Conservation (phyloP, 2,113 vertebrate genomes). For the Menura novaehollandiae region DNA sequence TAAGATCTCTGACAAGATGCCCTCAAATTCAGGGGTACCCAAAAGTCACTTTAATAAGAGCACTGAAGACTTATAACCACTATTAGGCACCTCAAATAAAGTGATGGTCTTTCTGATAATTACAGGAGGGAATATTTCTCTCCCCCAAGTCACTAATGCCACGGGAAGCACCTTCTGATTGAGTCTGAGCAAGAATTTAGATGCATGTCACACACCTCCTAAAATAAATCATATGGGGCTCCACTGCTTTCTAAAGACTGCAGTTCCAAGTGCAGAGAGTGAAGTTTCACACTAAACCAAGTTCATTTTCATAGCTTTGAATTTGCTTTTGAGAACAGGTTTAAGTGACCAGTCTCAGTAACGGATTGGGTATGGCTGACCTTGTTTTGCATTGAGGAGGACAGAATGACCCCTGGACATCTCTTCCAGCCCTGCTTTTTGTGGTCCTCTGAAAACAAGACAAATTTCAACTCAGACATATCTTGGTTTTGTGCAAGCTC, state of each 20-base stretch:
- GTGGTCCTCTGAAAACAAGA: not conserved
- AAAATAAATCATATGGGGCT: not conserved
- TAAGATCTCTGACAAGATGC: not conserved
- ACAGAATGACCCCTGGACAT: not conserved
- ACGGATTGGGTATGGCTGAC: not conserved
- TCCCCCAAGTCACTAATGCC: not conserved
- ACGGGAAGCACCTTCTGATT: not conserved
- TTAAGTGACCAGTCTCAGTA: not conserved
- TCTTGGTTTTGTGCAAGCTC: not conserved
- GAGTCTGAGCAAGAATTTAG: not conserved
- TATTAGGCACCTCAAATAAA: not conserved
- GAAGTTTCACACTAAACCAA: not conserved
- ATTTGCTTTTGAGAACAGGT: not conserved
- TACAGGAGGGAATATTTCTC: not conserved
- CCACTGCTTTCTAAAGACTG: not conserved
- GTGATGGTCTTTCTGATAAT: not conserved
- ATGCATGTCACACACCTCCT: not conserved
- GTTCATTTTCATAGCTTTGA: not conserved
- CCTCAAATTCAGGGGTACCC: not conserved
- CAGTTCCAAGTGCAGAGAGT: not conserved
- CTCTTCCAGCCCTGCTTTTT: not conserved
- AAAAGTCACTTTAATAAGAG: not conserved
- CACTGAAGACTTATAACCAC: not conserved
- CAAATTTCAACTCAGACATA: not conserved
- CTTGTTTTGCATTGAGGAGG: not conserved